Evolutionary conservation across 92 coral and sea anemone species (phyloP), one percentile per base, ranked within the genome.

Genomic region (Blastomussa wellsi): DNA sequence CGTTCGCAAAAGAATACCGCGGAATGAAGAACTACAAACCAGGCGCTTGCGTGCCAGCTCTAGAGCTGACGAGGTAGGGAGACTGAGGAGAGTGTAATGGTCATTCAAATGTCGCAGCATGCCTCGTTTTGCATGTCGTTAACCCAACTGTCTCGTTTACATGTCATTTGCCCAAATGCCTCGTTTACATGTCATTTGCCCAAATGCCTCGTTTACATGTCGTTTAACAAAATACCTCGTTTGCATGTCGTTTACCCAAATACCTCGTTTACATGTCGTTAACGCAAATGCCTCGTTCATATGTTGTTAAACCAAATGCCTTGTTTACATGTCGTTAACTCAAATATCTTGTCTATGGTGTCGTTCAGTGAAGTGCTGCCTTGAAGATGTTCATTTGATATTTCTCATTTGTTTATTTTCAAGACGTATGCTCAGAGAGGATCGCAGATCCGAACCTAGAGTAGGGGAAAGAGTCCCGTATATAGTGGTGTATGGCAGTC

Each of bases 401-500:
- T 15, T 42, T 79, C 24, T 17, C 0, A 22, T 6, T 82, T 5
- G 11, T 38, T 55, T 33, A 22, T 66, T 74, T 42, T 22, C 22
- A 83, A 96, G 98, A 78, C 96, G 93, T 83, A 88, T 90, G 93
- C 80, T 96, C 82, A 89, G 90, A 44, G 98, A 92, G 36, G 98
- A 96, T 62, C 98, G 98, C 65, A 90, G 98, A 47, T 90, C 98
- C 69, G 98, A 96, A 86, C 98, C 98, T 16, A 93, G 98, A 80
- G 98, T 96, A 12, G 94, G 96, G 36, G 98, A 96, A 71, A 91
- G 98, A 78, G 98, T 96, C 53, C 98, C 98, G 80, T 96, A 94
- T 85, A 96, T 96, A 0, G 93, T 96, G 39, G 98, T 94, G 79
- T 94, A 94, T 62, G 98, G 98, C 19, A 96, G 95, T 59, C 98